Evolutionary conservation across 1,140 invertebrate species (phyloP).

Genomic region (Alviniconcha marisindica): DNA sequence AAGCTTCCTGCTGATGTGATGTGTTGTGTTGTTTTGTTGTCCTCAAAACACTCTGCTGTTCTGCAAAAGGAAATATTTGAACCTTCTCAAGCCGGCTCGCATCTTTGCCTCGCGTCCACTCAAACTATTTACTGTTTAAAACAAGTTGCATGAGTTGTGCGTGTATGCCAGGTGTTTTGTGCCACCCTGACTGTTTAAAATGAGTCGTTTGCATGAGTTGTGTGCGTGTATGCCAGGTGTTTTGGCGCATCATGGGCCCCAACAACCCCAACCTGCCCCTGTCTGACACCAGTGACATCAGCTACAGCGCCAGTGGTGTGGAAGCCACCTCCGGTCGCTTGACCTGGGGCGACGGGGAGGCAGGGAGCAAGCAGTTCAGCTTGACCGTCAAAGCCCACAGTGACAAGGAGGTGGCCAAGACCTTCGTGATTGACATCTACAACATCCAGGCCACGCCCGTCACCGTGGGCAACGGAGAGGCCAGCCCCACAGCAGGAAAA

Average conservation of each 20-base stretch:
- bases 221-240: slow-evolving; percentile 50
- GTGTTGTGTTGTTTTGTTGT: too few species aligned
- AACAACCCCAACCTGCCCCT: slow-evolving; percentile 64
- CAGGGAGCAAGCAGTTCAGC: slow-evolving; percentile 60
- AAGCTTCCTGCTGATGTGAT: too few species aligned
- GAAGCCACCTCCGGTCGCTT: slow-evolving; percentile 64
- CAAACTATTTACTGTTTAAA: too few species aligned
- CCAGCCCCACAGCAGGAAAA: slow-evolving; percentile 57
- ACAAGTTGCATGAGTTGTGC: too few species aligned
- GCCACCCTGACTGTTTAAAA: too few species aligned
- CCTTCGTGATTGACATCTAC: slow-evolving; percentile 66
- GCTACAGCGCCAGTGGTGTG: slow-evolving; percentile 44
- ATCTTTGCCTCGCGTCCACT: too few species aligned
- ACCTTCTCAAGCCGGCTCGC: too few species aligned
- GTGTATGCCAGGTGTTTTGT: too few species aligned
- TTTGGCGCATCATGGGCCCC: slow-evolving; percentile 72
- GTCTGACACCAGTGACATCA: slow-evolving; percentile 66
- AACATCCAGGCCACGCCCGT: slow-evolving; percentile 55
- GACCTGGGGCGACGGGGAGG: slow-evolving; percentile 62
- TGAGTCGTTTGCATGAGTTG: too few species aligned
- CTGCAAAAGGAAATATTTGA: too few species aligned
- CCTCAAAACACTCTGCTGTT: too few species aligned
- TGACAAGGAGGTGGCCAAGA: slow-evolving; percentile 71
- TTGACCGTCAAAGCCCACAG: slow-evolving; percentile 67
- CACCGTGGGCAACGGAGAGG: slow-evolving; percentile 63